phyloP scores from a whole-genome alignment of 1,140 invertebrate species.

The Drosophila virilis region DNA sequence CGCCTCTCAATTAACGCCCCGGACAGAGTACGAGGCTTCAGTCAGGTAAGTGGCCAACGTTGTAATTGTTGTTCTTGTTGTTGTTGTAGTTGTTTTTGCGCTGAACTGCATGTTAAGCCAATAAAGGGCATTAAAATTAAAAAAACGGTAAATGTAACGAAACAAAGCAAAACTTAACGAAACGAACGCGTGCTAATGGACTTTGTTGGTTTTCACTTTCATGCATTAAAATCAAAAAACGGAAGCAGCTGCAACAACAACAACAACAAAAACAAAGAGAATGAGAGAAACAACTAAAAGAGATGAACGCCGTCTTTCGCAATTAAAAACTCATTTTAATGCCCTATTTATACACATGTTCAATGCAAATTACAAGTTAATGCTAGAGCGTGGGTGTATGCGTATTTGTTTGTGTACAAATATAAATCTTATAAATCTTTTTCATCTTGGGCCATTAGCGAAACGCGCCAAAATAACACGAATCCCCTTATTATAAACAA shows the following conservation, averaged over 20 bases:
- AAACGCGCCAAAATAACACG: slow-evolving; percentile 50
- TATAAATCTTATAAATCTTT: slow-evolving; percentile 75
- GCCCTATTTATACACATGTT: slow-evolving; percentile 49
- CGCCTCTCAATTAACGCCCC: slow-evolving; percentile 43
- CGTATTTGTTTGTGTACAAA: slow-evolving; percentile 24
- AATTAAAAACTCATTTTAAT: slow-evolving; percentile 77
- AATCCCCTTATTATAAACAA: slow-evolving; percentile 61
- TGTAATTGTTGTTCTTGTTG: slow-evolving; percentile 10
- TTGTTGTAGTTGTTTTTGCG: slow-evolving; percentile 2
- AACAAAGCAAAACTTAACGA: slow-evolving; percentile 59
- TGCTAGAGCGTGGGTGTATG: slow-evolving; percentile 16
- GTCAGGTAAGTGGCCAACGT: slow-evolving; percentile 19
- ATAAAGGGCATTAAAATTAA: slow-evolving; percentile 62
- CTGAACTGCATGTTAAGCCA: slow-evolving; percentile 62
- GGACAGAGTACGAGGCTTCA: slow-evolving; percentile 14
- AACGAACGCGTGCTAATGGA: slow-evolving; percentile 65
- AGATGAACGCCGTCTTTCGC: slow-evolving; percentile 56
- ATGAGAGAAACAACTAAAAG: slow-evolving; percentile 1
- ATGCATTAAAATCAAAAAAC: slow-evolving; percentile 22
- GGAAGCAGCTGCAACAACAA: slow-evolving; percentile 32
- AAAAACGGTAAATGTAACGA: slow-evolving; percentile 59
- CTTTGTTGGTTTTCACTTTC: slow-evolving; percentile 48
- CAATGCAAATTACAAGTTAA: slow-evolving; percentile 57
- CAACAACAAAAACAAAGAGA: slow-evolving; percentile 3
- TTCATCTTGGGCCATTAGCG: slow-evolving; percentile 55